phyloP scores from a whole-genome alignment of 2,113 vertebrate species.

The Zosterops pallidus region DNA sequence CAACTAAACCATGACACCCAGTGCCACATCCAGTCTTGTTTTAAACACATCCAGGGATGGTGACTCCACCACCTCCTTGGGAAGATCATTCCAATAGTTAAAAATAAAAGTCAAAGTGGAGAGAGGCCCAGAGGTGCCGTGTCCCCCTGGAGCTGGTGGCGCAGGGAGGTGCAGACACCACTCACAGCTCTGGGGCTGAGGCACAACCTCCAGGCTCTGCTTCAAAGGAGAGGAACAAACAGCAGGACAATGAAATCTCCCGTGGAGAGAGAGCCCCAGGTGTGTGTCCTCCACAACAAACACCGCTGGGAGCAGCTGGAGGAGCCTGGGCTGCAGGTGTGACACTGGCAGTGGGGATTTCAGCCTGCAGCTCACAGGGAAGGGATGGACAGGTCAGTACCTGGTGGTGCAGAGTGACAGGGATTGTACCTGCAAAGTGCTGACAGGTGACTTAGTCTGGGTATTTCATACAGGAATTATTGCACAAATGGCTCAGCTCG shows the following conservation, averaged over 20 bases:
- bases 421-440: background rate
- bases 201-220: background rate
- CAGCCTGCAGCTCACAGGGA: background rate
- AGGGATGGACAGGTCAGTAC: background rate
- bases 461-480: background rate
- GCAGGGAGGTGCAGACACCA: background rate
- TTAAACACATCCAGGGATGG: too few species aligned
- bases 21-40: too few species aligned
- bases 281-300: background rate
- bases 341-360: background rate
- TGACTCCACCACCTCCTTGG: too few species aligned
- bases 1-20: too few species aligned
- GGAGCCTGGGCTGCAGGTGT: background rate
- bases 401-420: background rate
- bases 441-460: background rate
- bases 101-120: background rate
- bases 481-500: background rate
- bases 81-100: too few species aligned
- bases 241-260: background rate
- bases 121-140: background rate
- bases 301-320: background rate
- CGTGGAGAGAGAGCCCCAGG: background rate
- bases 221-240: slow-evolving; percentile 31
- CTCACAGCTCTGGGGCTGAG: background rate
- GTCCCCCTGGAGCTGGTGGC: background rate